These are phyloP conservation scores for Bugula neritina DNA, from an alignment of 2,888 invertebrate genomes.

Conservation along the genomic window DNA sequence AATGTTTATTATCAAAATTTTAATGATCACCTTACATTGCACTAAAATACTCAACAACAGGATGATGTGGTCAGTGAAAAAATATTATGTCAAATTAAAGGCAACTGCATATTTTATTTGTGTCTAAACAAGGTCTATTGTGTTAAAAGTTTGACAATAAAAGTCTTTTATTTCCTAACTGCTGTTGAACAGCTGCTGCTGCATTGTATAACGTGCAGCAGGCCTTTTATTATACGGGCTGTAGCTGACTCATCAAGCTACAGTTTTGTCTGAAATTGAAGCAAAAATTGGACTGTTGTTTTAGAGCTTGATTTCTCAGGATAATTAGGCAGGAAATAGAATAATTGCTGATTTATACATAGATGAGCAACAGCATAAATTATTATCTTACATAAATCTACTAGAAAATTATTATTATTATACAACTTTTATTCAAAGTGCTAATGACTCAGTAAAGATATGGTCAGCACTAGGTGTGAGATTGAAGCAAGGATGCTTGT, in stretches of 20 bases:
- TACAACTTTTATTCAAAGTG: conserved; percentile 21
- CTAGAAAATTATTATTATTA: neutral
- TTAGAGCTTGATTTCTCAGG: neutral
- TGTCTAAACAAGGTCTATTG: neutral
- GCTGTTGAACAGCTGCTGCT: neutral
- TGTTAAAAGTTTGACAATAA: neutral
- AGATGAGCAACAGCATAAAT: conserved; percentile 23
- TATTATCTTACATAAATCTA: conserved; percentile 23
- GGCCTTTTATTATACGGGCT: neutral
- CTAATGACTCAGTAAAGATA: neutral
- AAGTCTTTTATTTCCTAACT: neutral
- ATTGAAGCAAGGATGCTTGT: conserved; percentile 8
- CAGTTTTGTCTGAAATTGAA: neutral
- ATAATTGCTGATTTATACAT: neutral
- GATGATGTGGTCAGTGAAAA: conserved; percentile 26
- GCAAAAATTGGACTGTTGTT: neutral
- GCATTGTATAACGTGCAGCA: neutral
- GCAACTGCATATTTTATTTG: neutral
- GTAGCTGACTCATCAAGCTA: neutral
- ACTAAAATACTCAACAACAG: conserved; percentile 18
- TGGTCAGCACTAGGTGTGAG: neutral
- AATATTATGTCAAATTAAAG: conserved; percentile 21
- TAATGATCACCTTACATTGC: conserved; percentile 26
- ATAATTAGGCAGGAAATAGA: neutral
- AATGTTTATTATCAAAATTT: conserved; percentile 27